phyloP scores from a whole-genome alignment of 1,140 invertebrate species.

The Lasaia peninsularis region DNA sequence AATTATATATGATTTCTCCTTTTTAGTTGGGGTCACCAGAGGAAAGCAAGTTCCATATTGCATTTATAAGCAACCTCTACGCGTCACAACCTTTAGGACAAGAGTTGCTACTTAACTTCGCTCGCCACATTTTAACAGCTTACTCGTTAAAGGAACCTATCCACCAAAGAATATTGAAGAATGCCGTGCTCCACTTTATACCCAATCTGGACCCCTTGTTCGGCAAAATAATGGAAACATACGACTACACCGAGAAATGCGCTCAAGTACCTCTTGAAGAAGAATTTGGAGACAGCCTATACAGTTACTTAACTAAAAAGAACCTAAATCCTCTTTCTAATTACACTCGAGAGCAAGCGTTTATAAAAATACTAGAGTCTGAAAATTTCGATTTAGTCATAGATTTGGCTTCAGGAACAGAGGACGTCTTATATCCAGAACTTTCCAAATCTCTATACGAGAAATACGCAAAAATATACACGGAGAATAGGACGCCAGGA shows the following conservation, averaged over 20 bases:
- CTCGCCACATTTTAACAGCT: conserved; percentile 87
- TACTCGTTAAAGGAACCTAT: conserved; percentile 81
- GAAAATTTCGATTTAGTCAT: conserved; percentile 81
- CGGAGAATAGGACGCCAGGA: conserved; percentile 44
- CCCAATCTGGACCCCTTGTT: conserved; percentile 82
- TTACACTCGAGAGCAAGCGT: conserved; percentile 75
- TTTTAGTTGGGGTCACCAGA: conserved; percentile 83
- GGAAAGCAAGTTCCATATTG: conserved; percentile 89
- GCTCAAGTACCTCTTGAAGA: conserved; percentile 63
- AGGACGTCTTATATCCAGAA: conserved; percentile 77
- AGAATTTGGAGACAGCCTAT: conserved; percentile 79
- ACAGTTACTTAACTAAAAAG: conserved; percentile 59
- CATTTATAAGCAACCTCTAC: conserved; percentile 89
- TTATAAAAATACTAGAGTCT: conserved; percentile 77
- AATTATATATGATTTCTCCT: background rate
- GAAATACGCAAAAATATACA: conserved; percentile 71
- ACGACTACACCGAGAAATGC: conserved; percentile 61
- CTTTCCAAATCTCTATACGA: conserved; percentile 70
- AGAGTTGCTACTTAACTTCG: conserved; percentile 89
- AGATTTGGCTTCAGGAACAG: conserved; percentile 81
- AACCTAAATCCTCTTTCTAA: conserved; percentile 53
- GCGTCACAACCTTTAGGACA: conserved; percentile 89
- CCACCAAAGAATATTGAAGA: conserved; percentile 81
- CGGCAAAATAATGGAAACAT: conserved; percentile 63
- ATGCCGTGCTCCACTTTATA: conserved; percentile 88